Evolutionary conservation across 1,140 invertebrate genomes (phyloP).

Genomic region (Metopolophium dirhodum): DNA sequence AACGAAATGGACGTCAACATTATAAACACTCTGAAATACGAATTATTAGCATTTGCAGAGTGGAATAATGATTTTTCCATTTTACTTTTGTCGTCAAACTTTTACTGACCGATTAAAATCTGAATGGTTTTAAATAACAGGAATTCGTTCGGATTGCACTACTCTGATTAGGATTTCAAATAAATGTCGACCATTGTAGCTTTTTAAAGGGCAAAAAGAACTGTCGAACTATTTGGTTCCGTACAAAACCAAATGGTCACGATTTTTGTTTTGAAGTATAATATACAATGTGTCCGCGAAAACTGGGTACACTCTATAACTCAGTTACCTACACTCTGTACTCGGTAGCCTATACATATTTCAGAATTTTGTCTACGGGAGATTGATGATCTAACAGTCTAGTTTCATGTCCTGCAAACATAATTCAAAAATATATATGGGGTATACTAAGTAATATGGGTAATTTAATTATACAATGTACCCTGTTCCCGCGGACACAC

Average conservation of each 20-base stretch:
- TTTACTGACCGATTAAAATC: slow-evolving; percentile 15
- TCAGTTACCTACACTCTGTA: too few relatives aligned
- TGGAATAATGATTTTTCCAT: slow-evolving; percentile 14
- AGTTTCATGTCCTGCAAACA: too few relatives aligned
- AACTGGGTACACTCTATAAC: too few relatives aligned
- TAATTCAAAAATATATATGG: too few relatives aligned
- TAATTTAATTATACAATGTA: too few relatives aligned
- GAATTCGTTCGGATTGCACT: background rate
- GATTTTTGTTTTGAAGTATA: background rate
- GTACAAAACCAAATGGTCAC: background rate
- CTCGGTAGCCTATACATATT: too few relatives aligned
- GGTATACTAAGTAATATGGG: too few relatives aligned
- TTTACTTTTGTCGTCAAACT: background rate
- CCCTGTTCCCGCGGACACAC: too few relatives aligned
- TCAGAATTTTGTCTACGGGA: too few relatives aligned
- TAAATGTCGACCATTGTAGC: background rate
- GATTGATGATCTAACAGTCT: too few relatives aligned
- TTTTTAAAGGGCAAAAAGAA: background rate
- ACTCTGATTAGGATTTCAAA: background rate
- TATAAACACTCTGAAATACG: background rate
- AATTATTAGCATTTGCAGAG: slow-evolving; percentile 24
- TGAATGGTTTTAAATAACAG: slow-evolving; percentile 29
- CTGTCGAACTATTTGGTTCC: background rate
- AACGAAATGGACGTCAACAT: background rate
- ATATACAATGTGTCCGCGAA: too few relatives aligned